Evolutionary conservation across 2,888 invertebrate genomes (phyloP).

Genomic region (Torymus texanus): DNA sequence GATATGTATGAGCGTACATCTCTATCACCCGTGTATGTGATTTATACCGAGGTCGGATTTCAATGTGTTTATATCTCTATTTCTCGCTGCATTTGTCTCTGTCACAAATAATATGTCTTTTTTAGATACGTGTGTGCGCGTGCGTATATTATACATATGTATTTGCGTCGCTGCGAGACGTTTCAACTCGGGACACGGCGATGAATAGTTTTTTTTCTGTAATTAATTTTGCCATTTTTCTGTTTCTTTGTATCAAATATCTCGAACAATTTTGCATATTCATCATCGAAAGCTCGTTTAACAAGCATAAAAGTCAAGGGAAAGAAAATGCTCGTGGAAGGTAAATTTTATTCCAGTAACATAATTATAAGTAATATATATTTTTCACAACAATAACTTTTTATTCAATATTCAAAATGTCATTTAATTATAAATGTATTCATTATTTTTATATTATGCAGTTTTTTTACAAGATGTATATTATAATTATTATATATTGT

Average conservation of each 20-base stretch:
- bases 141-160: conserved; percentile 57
- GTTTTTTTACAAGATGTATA: conserved; percentile 13
- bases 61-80: conserved; percentile 61
- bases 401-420: conserved; percentile 15
- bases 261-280: conserved; percentile 1
- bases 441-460: conserved; percentile 1
- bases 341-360: conserved; percentile 15
- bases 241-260: background rate
- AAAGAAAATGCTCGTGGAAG: conserved; percentile 23
- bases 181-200: conserved; percentile 38
- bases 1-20: conserved; percentile 44
- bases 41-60: conserved; percentile 48
- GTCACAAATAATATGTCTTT: conserved; percentile 62
- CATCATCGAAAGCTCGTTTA: background rate
- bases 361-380: no score
- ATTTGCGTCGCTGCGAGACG: conserved; percentile 42
- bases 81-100: conserved; percentile 68
- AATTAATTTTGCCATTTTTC: conserved; percentile 2
- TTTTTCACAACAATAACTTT: background rate
- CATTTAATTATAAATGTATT: conserved; percentile 33
- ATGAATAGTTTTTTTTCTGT: conserved; percentile 15
- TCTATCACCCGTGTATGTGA: conserved; percentile 48
- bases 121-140: conserved; percentile 65
- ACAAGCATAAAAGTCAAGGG: conserved; percentile 15
- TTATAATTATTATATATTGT: conserved; percentile 27